phyloP scores from a whole-genome alignment of 2,113 vertebrate species.

The Strix aluco region DNA sequence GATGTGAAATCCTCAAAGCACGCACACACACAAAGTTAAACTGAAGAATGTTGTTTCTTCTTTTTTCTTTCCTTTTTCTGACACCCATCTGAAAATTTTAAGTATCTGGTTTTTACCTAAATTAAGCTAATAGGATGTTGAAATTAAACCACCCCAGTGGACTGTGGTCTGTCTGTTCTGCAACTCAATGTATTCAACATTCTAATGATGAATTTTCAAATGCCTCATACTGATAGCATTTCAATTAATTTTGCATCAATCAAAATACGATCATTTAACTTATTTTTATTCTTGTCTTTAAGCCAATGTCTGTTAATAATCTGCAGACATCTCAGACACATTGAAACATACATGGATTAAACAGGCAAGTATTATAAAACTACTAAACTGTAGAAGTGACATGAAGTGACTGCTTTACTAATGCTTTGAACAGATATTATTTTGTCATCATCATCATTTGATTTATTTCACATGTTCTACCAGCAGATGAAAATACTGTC shows the following conservation, averaged over 20 bases:
- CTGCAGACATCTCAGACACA: background rate
- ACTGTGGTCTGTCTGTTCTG: background rate
- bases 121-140: background rate
- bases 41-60: background rate
- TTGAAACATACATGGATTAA: background rate
- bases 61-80: background rate
- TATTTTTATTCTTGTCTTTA: slow-evolving; percentile 4
- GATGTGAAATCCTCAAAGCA: background rate
- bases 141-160: background rate
- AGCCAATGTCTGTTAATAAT: slow-evolving; percentile 1
- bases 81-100: background rate
- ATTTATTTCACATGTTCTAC: slow-evolving; percentile 20
- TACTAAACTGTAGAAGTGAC: background rate
- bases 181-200: background rate
- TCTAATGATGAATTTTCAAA: background rate
- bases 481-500: slow-evolving; percentile 26
- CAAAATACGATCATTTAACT: background rate
- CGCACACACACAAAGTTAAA: background rate
- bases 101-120: background rate
- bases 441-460: background rate
- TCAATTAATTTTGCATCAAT: slow-evolving; percentile 18
- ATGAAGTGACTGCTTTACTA: background rate
- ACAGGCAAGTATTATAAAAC: background rate
- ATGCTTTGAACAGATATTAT: background rate
- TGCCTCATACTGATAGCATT: background rate